These are phyloP conservation scores for Idaea straminata DNA, from an alignment of 2,888 invertebrate species.

Conservation along the genomic window DNA sequence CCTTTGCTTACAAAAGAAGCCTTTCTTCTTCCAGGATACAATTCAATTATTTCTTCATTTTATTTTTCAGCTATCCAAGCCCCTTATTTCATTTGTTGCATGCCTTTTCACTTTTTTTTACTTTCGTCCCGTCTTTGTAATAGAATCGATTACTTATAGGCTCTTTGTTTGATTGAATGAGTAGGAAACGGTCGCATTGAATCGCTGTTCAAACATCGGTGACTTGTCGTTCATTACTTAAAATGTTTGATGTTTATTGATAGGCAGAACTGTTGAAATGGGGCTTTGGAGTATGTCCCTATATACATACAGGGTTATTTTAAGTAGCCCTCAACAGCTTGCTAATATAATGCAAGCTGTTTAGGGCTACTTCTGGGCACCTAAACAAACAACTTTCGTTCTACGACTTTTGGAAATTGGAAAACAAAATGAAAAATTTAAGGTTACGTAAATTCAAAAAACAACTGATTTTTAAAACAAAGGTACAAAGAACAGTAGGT, in stretches of 20 bases:
- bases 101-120: not conserved
- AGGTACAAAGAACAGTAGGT: too few species aligned
- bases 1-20: not conserved
- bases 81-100: constrained; percentile 1
- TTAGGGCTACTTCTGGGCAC: too few species aligned
- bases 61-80: not conserved
- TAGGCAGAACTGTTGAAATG: not conserved
- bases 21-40: not conserved
- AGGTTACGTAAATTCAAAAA: too few species aligned
- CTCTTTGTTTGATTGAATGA: constrained; percentile 31
- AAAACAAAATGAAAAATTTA: too few species aligned
- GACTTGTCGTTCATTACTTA: constrained; percentile 19
- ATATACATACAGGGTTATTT: too few species aligned
- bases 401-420: too few species aligned
- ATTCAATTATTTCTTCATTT: not conserved
- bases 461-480: too few species aligned
- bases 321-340: too few species aligned
- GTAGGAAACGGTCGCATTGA: constrained; percentile 22
- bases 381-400: too few species aligned
- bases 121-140: constrained; percentile 5
- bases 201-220: constrained; percentile 13
- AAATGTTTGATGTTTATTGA: constrained; percentile 5
- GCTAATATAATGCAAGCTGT: too few species aligned
- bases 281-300: not conserved
- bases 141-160: constrained; percentile 24